Evolutionary conservation across 2,797 vertebrate species (phyloP), one percentile per base, ranked within the genome.

Genomic region (Artibeus jamaicensis): DNA sequence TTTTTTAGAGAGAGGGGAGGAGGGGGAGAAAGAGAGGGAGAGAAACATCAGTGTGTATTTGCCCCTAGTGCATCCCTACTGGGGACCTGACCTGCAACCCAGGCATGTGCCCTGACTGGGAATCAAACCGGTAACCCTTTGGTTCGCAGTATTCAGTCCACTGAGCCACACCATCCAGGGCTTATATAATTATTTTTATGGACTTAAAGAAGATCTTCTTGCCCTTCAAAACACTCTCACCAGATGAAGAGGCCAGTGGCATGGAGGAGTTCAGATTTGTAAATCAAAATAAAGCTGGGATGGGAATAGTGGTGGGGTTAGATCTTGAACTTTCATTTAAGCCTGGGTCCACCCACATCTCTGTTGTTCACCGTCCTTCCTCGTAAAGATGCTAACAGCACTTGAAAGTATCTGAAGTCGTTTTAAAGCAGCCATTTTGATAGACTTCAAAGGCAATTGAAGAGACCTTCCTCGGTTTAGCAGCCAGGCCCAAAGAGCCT

Each of bases 131-230:
- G 59, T 8, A 2, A 32, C 59, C 59, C 59, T 62, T 32, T 62
- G 26, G 26, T 62, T 62, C 5, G 5, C 59, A 29, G 59, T 32
- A 12, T 26, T 62, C 59, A 62, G 4, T 62, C 42, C 42, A 46
- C 29, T 74, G 42, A 74, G 39, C 39, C 70, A 18, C 24, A 57
- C 55, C 55, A 57, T 55, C 42, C 6, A 29, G 42, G 42, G 26
- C 29, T 21, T 62, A 62, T 21, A 12, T 8, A 46, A 46, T 44
- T 65, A 34, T 65, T 83, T 82, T 65, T 10, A 67, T 18, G 48
- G n/a, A 48, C 44, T 67, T 26, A 26, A 84, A 67, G 81, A 89
- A 81, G 65, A 37, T 46, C n/a, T 24, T 50, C 67, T 77, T 24
- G 7, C 37, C 71, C 48, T 93, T 77, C 9, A 0, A 34, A 48